phyloP scores from a whole-genome alignment of 2,113 vertebrate species.

The Abramis brama region DNA sequence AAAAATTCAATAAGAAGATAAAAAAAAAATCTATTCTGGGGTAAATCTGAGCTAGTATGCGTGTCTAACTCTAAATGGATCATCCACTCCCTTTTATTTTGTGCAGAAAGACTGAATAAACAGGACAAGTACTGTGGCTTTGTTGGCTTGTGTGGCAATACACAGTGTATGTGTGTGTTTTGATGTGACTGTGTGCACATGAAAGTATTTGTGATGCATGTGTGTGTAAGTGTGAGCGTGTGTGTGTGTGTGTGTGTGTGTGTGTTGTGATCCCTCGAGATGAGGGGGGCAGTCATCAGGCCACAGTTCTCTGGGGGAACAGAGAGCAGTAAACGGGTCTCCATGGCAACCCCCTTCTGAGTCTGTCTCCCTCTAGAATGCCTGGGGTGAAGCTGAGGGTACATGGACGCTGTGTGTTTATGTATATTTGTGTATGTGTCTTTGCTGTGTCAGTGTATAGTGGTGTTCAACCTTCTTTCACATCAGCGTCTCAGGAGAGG shows the following conservation, averaged over 20 bases:
- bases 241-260: slow-evolving; percentile 26
- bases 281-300: slow-evolving; percentile 54
- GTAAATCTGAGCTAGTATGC: neutral
- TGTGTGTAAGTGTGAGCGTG: neutral
- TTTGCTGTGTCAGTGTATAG: slow-evolving; percentile 11
- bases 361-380: slow-evolving; percentile 48
- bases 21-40: neutral
- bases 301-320: slow-evolving; percentile 44
- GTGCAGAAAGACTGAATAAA: neutral
- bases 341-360: slow-evolving; percentile 55
- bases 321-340: slow-evolving; percentile 41
- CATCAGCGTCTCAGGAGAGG: neutral
- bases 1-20: neutral
- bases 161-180: neutral
- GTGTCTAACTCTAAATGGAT: neutral
- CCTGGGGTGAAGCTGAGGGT: slow-evolving; percentile 47
- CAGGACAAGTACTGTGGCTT: neutral
- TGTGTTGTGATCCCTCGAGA: slow-evolving; percentile 44
- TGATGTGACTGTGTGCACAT: neutral
- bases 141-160: neutral
- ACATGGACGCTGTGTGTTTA: slow-evolving; percentile 19
- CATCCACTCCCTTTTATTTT: neutral
- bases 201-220: slow-evolving; percentile 10
- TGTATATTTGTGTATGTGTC: slow-evolving; percentile 22
- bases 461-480: neutral